Percentiles rank a stretch among this genome's conserved stretches.
phyloP scores from a whole-genome alignment of 2,888 invertebrate species.

The Petrolisthes cinctipes region DNA sequence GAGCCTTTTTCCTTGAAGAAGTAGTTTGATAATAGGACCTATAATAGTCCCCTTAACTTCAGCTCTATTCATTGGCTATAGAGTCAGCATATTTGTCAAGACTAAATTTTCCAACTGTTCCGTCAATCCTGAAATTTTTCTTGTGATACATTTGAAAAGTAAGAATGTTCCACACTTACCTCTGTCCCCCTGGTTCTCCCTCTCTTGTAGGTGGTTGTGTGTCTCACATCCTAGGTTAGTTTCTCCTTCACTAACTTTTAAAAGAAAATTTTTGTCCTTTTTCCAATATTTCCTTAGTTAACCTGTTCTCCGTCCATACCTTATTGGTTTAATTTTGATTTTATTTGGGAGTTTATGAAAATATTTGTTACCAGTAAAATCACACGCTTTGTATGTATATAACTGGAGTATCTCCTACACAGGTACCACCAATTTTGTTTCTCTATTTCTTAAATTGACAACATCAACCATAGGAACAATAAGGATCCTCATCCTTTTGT shows the following conservation, averaged over 20 bases:
- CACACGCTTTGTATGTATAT: conserved; percentile 47
- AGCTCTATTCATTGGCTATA: neutral
- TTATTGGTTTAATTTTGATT: neutral
- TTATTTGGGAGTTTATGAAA: conserved; percentile 32
- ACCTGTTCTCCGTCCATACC: neutral
- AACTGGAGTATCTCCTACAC: conserved; percentile 36
- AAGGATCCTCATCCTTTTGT: conserved; percentile 5
- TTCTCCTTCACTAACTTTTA: conserved; percentile 43
- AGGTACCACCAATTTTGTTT: conserved; percentile 27
- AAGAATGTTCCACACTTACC: conserved; percentile 16
- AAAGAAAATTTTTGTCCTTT: conserved; percentile 15
- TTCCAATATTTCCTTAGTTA: neutral
- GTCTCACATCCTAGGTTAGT: conserved; percentile 63
- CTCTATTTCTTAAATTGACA: conserved; percentile 16
- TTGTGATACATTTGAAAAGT: conserved; percentile 8
- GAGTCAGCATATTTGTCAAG: neutral
- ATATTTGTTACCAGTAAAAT: conserved; percentile 36
- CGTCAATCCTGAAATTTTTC: neutral
- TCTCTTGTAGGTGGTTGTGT: conserved; percentile 64
- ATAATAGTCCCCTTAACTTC: neutral
- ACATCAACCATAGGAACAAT: conserved; percentile 30
- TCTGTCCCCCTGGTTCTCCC: conserved; percentile 44
- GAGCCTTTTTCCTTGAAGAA: too few species aligned
- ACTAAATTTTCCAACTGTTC: conserved; percentile 12
- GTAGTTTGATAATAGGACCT: too few species aligned